Evolutionary conservation across 2,113 vertebrate species (phyloP).

Genomic region (Ramphastos sulfuratus): DNA sequence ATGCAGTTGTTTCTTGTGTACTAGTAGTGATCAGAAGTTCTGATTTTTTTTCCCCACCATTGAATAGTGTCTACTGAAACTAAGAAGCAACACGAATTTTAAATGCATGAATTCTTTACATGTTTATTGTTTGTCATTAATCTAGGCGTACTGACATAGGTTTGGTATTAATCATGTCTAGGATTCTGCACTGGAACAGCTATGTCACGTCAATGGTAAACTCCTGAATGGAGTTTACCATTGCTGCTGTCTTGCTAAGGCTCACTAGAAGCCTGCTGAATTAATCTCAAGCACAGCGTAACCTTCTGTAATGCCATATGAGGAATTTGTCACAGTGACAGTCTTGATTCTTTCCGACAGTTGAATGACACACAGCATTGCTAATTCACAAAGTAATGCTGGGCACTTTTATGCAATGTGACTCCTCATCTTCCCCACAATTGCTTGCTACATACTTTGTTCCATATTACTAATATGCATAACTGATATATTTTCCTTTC

Average conservation of each 20-base stretch:
- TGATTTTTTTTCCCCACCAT: not conserved
- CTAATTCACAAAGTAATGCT: slow-evolving; percentile 34
- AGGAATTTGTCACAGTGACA: slow-evolving; percentile 6
- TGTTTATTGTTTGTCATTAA: not conserved
- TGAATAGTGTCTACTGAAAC: not conserved
- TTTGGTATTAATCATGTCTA: not conserved
- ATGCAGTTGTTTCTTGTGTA: not conserved
- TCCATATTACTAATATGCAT: slow-evolving; percentile 49
- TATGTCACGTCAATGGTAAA: not conserved
- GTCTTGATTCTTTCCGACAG: slow-evolving; percentile 33
- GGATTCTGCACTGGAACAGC: not conserved
- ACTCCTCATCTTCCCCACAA: slow-evolving; percentile 31
- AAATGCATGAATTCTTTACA: not conserved
- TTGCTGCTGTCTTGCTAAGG: not conserved
- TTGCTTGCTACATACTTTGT: slow-evolving; percentile 22
- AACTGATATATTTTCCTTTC: slow-evolving; percentile 47
- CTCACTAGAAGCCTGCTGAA: not conserved
- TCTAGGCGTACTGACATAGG: not conserved
- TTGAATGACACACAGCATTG: slow-evolving; percentile 28
- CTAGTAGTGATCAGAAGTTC: not conserved
- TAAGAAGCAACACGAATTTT: not conserved
- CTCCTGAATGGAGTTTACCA: not conserved
- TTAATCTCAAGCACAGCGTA: slow-evolving; percentile 6
- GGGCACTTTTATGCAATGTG: slow-evolving; percentile 28
- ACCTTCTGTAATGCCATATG: slow-evolving; percentile 2